Percentiles rank a stretch among this genome's conserved stretches.
Conservation (phyloP, 1,140 invertebrate genomes). For the Aporrectodea caliginosa region DNA sequence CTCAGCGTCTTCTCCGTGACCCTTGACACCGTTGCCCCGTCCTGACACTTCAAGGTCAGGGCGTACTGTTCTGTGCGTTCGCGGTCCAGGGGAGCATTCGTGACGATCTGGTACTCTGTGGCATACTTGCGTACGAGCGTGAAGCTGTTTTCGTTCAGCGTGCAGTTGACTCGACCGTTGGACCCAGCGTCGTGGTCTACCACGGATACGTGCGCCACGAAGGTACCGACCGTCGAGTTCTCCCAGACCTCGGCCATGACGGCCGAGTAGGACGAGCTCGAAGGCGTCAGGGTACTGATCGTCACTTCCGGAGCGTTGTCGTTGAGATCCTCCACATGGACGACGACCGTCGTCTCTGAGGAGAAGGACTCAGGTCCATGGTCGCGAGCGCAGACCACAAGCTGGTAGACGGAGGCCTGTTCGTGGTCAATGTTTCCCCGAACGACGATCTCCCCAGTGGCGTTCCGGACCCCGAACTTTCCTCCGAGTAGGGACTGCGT, state of each 20-base stretch:
- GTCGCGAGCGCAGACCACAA: slow-evolving; percentile 43
- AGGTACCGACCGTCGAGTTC: neutral
- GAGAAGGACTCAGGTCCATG: slow-evolving; percentile 24
- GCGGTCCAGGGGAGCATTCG: slow-evolving; percentile 65
- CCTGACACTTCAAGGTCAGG: slow-evolving; percentile 16
- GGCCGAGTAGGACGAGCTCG: too few relatives aligned
- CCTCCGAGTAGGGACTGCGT: neutral
- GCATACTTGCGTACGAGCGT: slow-evolving; percentile 8
- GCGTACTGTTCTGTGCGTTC: slow-evolving; percentile 57
- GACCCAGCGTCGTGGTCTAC: slow-evolving; percentile 47
- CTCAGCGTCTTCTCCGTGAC: slow-evolving; percentile 60
- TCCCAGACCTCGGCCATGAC: slow-evolving; percentile 10
- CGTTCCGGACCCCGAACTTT: slow-evolving; percentile 38
- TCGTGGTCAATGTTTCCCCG: slow-evolving; percentile 38
- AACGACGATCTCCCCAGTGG: slow-evolving; percentile 38
- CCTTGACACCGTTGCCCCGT: neutral
- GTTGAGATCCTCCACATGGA: slow-evolving; percentile 30
- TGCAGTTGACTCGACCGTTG: slow-evolving; percentile 29
- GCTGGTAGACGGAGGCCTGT: slow-evolving; percentile 36
- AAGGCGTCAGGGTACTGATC: slow-evolving; percentile 20
- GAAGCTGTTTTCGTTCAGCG: slow-evolving; percentile 17
- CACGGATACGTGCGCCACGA: slow-evolving; percentile 19
- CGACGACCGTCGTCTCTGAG: slow-evolving; percentile 11
- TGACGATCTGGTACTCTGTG: slow-evolving; percentile 44
- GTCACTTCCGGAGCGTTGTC: slow-evolving; percentile 28